A percentile compares a stretch with the other conserved stretches of the same genome.
phyloP scores from a whole-genome alignment of 37 sponge, comb jelly and placozoan genomes.

The Chondrosia reniformis region DNA sequence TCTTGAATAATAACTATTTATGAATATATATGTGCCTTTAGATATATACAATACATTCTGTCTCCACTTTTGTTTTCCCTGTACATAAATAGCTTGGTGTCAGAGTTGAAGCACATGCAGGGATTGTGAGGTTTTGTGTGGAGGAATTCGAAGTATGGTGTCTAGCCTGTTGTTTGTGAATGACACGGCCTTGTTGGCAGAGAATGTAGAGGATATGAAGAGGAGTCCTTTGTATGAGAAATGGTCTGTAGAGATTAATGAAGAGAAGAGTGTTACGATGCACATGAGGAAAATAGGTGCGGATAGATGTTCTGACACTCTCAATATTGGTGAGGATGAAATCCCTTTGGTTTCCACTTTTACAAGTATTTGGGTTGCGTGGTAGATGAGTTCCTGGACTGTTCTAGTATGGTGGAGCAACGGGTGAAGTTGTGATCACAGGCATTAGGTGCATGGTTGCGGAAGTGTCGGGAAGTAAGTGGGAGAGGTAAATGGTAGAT shows the following conservation, averaged over 20 bases:
- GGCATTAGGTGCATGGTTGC: not conserved
- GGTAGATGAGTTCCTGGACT: too few relatives aligned
- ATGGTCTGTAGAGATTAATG: too few relatives aligned
- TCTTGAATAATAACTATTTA: too few relatives aligned
- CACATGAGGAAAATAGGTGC: not conserved
- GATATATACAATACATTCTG: too few relatives aligned
- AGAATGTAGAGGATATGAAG: not conserved
- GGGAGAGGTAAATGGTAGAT: slow-evolving; percentile 1
- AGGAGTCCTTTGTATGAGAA: not conserved
- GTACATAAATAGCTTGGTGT: too few relatives aligned
- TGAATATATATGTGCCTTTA: too few relatives aligned
- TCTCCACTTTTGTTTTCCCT: not conserved
- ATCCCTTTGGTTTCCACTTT: too few relatives aligned
- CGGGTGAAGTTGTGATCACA: not conserved
- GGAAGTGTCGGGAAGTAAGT: slow-evolving; percentile 2
- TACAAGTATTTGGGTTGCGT: not conserved
- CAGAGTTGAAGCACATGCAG: not conserved
- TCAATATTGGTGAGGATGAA: too few relatives aligned
- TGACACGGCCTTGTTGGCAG: not conserved
- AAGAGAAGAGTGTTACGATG: not conserved
- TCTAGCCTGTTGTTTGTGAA: not conserved
- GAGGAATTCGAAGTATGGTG: not conserved
- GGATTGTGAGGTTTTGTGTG: not conserved
- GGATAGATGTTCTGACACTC: slow-evolving; percentile 10
- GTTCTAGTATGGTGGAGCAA: too few relatives aligned